Conservation (phyloP, 2,797 vertebrate species). For the Tympanoctomys barrerae region DNA sequence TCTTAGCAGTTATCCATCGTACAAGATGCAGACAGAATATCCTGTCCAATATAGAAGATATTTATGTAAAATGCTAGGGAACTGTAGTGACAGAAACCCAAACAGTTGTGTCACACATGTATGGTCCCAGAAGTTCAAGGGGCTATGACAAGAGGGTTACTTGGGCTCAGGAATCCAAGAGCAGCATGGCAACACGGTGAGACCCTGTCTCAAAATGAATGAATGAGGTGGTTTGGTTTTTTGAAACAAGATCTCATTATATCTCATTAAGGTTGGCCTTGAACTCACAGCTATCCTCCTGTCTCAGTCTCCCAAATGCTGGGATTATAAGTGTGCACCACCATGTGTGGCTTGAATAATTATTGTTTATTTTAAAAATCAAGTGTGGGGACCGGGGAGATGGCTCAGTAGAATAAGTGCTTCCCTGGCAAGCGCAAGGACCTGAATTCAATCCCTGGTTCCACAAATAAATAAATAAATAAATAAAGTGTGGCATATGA, state of each 20-base stretch:
- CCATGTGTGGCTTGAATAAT: neutral
- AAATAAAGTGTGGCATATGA: neutral
- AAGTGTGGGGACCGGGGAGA: too few relatives aligned
- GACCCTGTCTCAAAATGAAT: neutral
- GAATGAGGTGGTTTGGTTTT: neutral
- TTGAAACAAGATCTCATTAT: neutral
- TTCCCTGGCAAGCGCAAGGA: too few relatives aligned
- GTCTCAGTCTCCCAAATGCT: neutral
- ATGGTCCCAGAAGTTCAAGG: neutral
- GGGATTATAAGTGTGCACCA: neutral
- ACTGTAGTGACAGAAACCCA: neutral
- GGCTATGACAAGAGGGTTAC: neutral
- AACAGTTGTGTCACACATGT: neutral
- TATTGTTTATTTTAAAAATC: neutral
- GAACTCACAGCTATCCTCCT: neutral
- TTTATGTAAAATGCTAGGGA: slow-evolving; percentile 9
- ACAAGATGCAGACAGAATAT: too few relatives aligned
- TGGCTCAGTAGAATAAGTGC: too few relatives aligned
- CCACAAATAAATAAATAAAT: too few relatives aligned
- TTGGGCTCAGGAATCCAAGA: neutral
- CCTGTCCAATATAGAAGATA: neutral
- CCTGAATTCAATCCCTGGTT: too few relatives aligned
- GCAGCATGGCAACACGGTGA: neutral
- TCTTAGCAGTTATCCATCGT: too few relatives aligned
- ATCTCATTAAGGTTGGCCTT: neutral